phyloP scores from a whole-genome alignment of 2,113 vertebrate genomes.

The Lagenorhynchus albirostris region DNA sequence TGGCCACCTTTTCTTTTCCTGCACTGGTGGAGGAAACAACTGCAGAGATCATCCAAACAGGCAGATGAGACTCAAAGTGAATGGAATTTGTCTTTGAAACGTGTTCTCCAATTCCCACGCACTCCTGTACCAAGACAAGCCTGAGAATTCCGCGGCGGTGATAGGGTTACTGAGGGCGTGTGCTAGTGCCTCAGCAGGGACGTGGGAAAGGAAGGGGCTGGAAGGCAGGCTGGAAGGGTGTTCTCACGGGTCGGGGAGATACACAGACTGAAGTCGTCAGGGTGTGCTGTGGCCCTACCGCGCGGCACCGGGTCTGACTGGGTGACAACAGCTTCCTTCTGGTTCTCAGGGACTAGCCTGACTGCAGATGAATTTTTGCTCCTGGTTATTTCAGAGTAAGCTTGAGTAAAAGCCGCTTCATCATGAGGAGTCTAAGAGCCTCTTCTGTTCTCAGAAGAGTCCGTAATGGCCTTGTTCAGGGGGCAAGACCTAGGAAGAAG shows the following conservation, averaged over 20 bases:
- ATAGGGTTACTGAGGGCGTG: fast-evolving
- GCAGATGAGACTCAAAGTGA: background rate
- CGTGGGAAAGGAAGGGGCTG: background rate
- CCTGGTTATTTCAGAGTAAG: background rate
- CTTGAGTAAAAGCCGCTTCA: background rate
- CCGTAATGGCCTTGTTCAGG: background rate
- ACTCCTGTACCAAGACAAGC: background rate
- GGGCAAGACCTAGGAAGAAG: background rate
- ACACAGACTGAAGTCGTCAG: fast-evolving
- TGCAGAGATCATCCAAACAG: background rate
- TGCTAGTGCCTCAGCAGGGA: fast-evolving
- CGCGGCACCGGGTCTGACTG: fast-evolving
- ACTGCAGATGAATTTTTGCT: background rate
- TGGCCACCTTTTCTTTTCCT: background rate
- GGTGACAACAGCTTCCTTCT: background rate
- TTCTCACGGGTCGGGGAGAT: too few relatives aligned
- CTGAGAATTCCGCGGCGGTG: background rate
- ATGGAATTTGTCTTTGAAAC: background rate
- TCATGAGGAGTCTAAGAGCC: background rate
- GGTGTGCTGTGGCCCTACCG: fast-evolving
- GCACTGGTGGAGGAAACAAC: fast-evolving
- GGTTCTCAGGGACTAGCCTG: background rate
- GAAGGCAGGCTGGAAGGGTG: background rate
- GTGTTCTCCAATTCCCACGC: background rate
- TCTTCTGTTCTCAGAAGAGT: background rate